Evolutionary conservation across 2,797 vertebrate species (phyloP).

Genomic region (Pitangus sulphuratus): DNA sequence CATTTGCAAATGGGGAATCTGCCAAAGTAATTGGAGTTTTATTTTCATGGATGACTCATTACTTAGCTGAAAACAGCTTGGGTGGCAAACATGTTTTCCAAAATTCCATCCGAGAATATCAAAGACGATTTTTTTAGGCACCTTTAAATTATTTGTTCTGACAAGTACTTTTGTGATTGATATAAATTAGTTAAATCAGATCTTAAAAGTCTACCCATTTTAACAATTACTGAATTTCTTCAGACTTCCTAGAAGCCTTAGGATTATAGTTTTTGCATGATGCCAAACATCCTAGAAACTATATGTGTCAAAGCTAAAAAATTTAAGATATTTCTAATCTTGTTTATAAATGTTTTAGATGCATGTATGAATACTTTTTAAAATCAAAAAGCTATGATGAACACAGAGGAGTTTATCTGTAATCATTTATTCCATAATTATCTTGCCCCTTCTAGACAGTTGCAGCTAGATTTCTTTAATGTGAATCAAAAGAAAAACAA

Average conservation of each 20-base stretch:
- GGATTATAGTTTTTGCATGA: background rate
- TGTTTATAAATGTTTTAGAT: background rate
- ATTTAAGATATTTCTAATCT: background rate
- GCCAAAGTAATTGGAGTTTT: slow-evolving; percentile 2
- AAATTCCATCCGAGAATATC: background rate
- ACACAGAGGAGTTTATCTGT: background rate
- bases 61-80: slow-evolving; percentile 32
- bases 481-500: background rate
- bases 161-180: background rate
- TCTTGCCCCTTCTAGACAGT: background rate
- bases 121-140: background rate
- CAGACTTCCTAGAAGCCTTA: background rate
- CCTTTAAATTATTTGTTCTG: background rate
- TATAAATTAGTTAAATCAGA: background rate
- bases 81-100: background rate
- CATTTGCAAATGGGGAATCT: slow-evolving; percentile 20
- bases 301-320: background rate
- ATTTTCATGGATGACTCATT: slow-evolving; percentile 14
- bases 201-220: background rate
- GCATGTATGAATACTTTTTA: background rate
- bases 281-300: background rate
- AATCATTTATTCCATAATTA: background rate
- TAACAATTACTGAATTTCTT: background rate
- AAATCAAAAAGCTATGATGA: background rate
- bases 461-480: background rate